These are phyloP conservation scores for Myiotriccus ornatus DNA, from an alignment of 2,797 vertebrate genomes.

Conservation along the genomic window DNA sequence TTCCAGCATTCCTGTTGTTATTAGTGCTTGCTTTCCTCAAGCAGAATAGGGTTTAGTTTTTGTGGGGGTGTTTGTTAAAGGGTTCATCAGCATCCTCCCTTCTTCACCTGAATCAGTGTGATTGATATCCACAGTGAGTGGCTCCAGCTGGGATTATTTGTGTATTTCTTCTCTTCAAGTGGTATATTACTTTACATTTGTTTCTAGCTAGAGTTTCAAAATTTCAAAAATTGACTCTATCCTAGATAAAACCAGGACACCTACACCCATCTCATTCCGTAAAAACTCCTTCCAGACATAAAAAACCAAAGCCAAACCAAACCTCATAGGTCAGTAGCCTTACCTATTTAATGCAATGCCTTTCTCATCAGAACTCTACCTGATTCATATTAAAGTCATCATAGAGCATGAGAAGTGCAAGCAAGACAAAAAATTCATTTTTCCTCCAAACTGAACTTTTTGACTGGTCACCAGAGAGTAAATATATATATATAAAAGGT, in stretches of 20 bases:
- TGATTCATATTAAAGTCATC: background rate
- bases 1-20: background rate
- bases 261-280: background rate
- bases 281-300: background rate
- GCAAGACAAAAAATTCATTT: background rate
- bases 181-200: background rate
- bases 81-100: background rate
- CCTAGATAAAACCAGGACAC: background rate
- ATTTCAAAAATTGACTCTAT: background rate
- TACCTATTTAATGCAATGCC: background rate
- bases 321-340: background rate
- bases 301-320: rapidly evolving
- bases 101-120: background rate
- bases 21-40: background rate
- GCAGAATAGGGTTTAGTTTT: background rate
- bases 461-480: rapidly evolving
- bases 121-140: background rate
- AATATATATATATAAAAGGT: background rate
- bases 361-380: background rate
- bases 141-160: background rate
- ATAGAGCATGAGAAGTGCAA: background rate
- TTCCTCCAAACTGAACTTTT: background rate
- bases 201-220: background rate
- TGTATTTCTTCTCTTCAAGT: background rate
- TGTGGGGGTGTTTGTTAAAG: background rate